These are phyloP conservation scores for Vollenhovia emeryi DNA, from an alignment of 1,140 invertebrate species.

Conservation along the genomic window DNA sequence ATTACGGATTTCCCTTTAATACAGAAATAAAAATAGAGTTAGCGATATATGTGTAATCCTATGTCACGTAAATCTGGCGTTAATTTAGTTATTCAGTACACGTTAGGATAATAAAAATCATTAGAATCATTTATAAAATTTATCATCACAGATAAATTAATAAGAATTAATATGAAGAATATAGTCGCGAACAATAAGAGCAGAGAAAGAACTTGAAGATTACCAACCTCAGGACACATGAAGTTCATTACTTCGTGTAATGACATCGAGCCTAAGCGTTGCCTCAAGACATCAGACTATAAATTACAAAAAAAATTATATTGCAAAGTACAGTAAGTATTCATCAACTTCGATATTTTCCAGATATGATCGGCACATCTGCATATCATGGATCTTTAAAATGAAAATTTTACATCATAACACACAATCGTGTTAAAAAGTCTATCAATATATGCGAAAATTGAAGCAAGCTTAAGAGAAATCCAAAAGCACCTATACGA, in stretches of 20 bases:
- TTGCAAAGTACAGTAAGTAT: neutral
- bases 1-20: neutral
- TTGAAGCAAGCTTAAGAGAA: neutral
- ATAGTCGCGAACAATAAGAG: too few species aligned
- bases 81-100: neutral
- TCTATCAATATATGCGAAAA: neutral
- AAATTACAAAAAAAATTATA: constrained; percentile 3
- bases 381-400: constrained; percentile 31
- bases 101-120: neutral
- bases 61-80: neutral
- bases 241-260: neutral
- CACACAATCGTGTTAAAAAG: constrained; percentile 48
- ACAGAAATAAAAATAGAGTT: neutral
- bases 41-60: neutral
- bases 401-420: constrained; percentile 31
- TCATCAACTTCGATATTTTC: neutral
- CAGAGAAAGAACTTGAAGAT: neutral
- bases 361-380: neutral
- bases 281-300: constrained; percentile 27
- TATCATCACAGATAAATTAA: neutral
- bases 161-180: neutral
- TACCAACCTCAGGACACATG: constrained; percentile 34
- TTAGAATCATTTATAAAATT: neutral
- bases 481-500: neutral
- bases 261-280: too few species aligned